Base-by-base conservation (phyloP, 2,888 invertebrate genomes). In the Eristalis intricaria region DNA sequence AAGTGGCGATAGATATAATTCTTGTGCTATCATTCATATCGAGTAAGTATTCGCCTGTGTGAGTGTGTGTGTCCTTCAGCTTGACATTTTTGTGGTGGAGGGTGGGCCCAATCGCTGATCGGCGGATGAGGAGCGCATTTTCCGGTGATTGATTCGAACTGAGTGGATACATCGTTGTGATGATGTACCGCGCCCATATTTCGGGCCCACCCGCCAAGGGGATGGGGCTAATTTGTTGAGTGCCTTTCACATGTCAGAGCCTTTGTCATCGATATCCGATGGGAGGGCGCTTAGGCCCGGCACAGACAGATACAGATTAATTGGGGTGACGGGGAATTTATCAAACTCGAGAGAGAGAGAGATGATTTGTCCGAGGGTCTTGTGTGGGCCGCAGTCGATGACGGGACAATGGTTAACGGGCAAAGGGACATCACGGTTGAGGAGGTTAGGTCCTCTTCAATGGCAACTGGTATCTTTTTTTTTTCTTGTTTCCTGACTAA, bases 1-100 rank as follows among this genome's bases (percentile, higher is more conserved):
- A 93, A 92, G 93, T 92, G 91, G 92, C 92, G 92, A 92, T 93
- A 92, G 93, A 93, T 91, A 92, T 92, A 92, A 93, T 93, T 91
- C 92, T 93, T 91, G 93, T 93, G 93, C 93, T 93, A 92, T 93
- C 92, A 92, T 91, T 92, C 91, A 92, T 92, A 92, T 92, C 92
- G 91, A 92, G 93, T 93, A 91, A 93, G 93, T 92, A 89, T 70
- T 60, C 4, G 19, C 26, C 13, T 61, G 8, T 61, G 7, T 60
- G 32, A 8, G n/a, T 32, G 22, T 65, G 29, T 23, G 3, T 76
- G 7, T 71, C 19, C 19, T 50, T 50, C 50, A 50, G 50, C 19
- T 50, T 50, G 50, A 50, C 19, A 26, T n/a, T 32, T 32, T 32
- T 32, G 32, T 10, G 11, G 23, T 35, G 32, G 2, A 1, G n/a